A percentile compares a stretch with the other conserved stretches of the same genome.
These are phyloP conservation scores for Parapristionchus giblindavisi DNA, from an alignment of 2,888 invertebrate genomes.

Conservation along the genomic window DNA sequence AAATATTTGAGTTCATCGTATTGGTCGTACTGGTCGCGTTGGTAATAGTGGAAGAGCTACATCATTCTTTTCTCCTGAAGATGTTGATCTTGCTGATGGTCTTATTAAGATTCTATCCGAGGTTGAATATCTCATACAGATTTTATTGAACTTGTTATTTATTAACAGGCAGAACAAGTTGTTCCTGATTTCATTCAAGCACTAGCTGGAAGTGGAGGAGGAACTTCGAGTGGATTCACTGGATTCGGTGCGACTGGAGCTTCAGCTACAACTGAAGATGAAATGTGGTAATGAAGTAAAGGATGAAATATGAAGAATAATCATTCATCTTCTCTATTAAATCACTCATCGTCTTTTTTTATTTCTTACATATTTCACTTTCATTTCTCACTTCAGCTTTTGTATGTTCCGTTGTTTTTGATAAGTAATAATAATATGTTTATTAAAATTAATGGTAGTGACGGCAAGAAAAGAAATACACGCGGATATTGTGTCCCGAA, in stretches of 20 bases:
- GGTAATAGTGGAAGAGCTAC: conserved; percentile 72
- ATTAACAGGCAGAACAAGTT: conserved; percentile 81
- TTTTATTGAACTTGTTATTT: background rate
- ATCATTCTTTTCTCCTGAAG: conserved; percentile 76
- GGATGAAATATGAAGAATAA: too few relatives aligned
- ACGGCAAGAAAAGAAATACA: too few relatives aligned
- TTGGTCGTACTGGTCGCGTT: conserved; percentile 74
- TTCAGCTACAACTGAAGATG: background rate
- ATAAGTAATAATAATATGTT: too few relatives aligned
- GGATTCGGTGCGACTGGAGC: background rate
- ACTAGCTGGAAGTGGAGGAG: background rate
- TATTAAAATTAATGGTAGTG: too few relatives aligned
- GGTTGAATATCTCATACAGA: background rate
- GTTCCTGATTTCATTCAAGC: conserved; percentile 81
- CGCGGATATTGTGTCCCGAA: too few relatives aligned
- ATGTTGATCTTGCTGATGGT: conserved; percentile 72
- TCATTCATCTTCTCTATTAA: too few relatives aligned
- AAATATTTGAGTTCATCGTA: conserved; percentile 71
- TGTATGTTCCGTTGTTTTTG: too few relatives aligned
- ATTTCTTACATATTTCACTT: too few relatives aligned
- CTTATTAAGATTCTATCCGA: background rate
- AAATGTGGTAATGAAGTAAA: background rate
- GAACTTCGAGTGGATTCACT: background rate
- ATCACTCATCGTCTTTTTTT: too few relatives aligned
- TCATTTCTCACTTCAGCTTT: too few relatives aligned